Base-by-base conservation (phyloP, 2,797 vertebrate genomes). In the Ispidina lecontei region DNA sequence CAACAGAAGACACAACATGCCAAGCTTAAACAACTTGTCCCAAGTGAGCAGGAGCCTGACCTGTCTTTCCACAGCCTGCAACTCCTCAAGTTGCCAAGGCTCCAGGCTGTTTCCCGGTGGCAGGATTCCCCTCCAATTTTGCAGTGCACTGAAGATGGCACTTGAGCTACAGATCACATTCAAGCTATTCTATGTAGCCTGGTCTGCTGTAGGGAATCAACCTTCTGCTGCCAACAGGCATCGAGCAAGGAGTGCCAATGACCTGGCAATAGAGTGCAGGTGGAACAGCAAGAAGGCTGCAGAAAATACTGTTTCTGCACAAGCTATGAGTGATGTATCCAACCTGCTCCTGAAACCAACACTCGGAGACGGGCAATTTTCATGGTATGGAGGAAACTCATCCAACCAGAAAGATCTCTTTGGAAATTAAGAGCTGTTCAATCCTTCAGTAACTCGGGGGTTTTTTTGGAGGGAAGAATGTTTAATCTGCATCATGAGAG, bases 371-470 rank as follows among this genome's bases (percentile, higher is more conserved):
- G 37, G n/a, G 14, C 10, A 37, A 71, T 69, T 72, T 68, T 67
- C 16, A 26, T 1, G 11, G 19, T 28, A 60, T 0, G 0, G 54
- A 55, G 39, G 14, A 80, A 90, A 80, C 22, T 13, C 68, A 55
- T 68, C 43, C 29, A 43, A 28, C 12, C 31, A 13, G 56, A 6
- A 88, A 65, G 10, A 76, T 31, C 10, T 51, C 68, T 73, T 14
- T 68, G 56, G 46, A 75, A 56, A 35, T 12, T 33, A 55, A 91
- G 62, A 91, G 63, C 20, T 68, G 20, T 64, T 69, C 69, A 23
- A 31, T 72, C 43, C 75, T 46, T 69, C 81, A 59, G 4, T 79
- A 89, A 62, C 43, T 25, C 10, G 54, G 62, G 13, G 8, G 52
- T 31, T 29, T 70, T 68, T 54, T 52, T 28, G n/a, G 9, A 8